Percentiles rank a stretch among this genome's conserved stretches.
Conservation (phyloP, 2,888 invertebrate genomes). For the Coleophora deauratella region DNA sequence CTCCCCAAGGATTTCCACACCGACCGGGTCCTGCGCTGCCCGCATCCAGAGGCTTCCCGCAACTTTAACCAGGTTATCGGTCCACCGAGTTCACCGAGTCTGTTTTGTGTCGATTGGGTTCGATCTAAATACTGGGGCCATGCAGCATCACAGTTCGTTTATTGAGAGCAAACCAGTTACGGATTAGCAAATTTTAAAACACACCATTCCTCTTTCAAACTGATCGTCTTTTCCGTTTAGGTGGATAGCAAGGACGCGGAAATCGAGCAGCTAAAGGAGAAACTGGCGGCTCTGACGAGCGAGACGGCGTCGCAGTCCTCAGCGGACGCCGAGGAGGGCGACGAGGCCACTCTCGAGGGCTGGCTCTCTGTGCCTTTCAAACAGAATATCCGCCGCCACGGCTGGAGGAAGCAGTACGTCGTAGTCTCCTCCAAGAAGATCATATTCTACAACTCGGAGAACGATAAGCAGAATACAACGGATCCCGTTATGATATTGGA, state of each 20-base stretch:
- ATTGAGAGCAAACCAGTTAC: too few relatives aligned
- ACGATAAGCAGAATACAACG: slow-evolving; percentile 93
- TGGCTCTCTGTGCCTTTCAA: slow-evolving; percentile 97
- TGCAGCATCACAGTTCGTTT: too few relatives aligned
- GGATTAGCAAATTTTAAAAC: too few relatives aligned
- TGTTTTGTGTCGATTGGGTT: too few relatives aligned
- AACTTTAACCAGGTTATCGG: too few relatives aligned
- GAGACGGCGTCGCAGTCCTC: slow-evolving; percentile 95
- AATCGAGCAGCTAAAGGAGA: slow-evolving; percentile 93
- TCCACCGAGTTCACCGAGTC: too few relatives aligned
- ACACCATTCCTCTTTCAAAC: too few relatives aligned
- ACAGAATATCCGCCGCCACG: slow-evolving; percentile 95
- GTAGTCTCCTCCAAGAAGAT: slow-evolving; percentile 98
- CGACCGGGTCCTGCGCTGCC: too few relatives aligned
- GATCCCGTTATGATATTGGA: slow-evolving; percentile 96
- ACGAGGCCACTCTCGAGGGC: slow-evolving; percentile 91
- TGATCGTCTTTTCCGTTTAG: slow-evolving; percentile 22
- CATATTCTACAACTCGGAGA: slow-evolving; percentile 96
- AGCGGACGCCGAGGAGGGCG: slow-evolving; percentile 88
- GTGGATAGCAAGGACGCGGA: slow-evolving; percentile 97
- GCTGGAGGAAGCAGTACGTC: slow-evolving; percentile 98
- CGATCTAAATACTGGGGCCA: too few relatives aligned
- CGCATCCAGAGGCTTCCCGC: too few relatives aligned
- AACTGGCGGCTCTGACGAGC: slow-evolving; percentile 83
- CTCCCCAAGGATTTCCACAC: not conserved